Evolutionary conservation across 2,113 vertebrate species (phyloP).

Genomic region (Triplophysa tibetana): DNA sequence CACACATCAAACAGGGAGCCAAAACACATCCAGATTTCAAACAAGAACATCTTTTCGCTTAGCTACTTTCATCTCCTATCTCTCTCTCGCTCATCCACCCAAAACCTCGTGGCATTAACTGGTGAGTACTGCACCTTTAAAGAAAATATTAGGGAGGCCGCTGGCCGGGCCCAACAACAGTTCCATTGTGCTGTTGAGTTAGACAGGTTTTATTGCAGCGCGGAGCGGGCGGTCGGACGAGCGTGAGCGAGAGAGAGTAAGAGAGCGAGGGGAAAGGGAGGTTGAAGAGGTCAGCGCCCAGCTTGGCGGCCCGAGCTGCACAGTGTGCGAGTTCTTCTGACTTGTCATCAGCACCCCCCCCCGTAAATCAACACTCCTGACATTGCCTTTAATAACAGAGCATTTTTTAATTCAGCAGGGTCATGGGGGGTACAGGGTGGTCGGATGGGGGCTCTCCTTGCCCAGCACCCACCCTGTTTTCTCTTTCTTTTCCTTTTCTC

Average conservation of each 20-base stretch:
- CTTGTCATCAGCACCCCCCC: constrained; percentile 73
- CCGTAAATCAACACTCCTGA: constrained; percentile 82
- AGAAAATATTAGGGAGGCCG: constrained; percentile 78
- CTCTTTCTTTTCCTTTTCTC: constrained; percentile 17
- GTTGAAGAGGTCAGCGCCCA: constrained; percentile 78
- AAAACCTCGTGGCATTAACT: constrained; percentile 69
- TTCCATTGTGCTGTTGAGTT: constrained; percentile 77
- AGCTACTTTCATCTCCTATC: constrained; percentile 57
- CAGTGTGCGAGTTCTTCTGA: constrained; percentile 76
- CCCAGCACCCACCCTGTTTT: constrained; percentile 10
- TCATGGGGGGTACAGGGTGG: constrained; percentile 40
- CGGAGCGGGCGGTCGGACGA: constrained; percentile 52
- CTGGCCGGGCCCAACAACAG: constrained; percentile 76
- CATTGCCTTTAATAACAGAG: constrained; percentile 80
- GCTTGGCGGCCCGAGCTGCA: constrained; percentile 75
- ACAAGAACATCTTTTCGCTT: constrained; percentile 52
- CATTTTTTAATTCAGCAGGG: constrained; percentile 78
- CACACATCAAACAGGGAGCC: constrained; percentile 17
- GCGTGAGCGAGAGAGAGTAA: constrained; percentile 65
- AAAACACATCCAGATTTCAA: constrained; percentile 30
- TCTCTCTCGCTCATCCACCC: constrained; percentile 53
- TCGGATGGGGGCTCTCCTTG: background rate
- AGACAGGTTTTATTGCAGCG: constrained; percentile 76
- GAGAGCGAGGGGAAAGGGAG: constrained; percentile 72
- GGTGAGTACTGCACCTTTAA: constrained; percentile 79